Percentiles rank a stretch among this genome's conserved stretches.
Evolutionary conservation across 2,113 vertebrate species (phyloP).

Genomic region (Rutilus rutilus): DNA sequence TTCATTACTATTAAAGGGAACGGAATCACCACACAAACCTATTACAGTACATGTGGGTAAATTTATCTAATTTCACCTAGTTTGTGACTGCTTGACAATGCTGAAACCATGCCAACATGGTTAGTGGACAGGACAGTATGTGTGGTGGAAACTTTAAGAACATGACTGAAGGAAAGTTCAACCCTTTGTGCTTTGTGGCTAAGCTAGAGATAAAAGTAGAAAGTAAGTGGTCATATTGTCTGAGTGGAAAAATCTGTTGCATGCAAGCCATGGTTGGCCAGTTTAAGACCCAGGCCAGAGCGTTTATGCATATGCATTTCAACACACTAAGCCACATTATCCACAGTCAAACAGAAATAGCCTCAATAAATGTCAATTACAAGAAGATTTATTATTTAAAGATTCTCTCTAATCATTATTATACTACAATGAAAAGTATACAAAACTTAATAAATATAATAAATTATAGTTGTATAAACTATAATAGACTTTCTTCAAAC

Average conservation of each 20-base stretch:
- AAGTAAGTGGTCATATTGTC: conserved; percentile 11
- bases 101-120: background rate
- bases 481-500: background rate
- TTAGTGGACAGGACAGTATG: conserved; percentile 21
- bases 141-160: conserved; percentile 23
- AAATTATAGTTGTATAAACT: no score
- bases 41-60: conserved; percentile 12
- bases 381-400: background rate
- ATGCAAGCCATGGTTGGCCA: background rate
- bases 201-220: conserved; percentile 37
- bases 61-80: background rate
- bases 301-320: background rate
- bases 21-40: background rate
- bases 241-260: conserved; percentile 36
- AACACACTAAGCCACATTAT: background rate
- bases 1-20: background rate
- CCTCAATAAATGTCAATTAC: background rate
- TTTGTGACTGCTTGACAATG: background rate
- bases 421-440: background rate
- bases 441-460: no score
- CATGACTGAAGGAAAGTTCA: conserved; percentile 45
- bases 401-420: background rate
- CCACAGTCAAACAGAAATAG: background rate
- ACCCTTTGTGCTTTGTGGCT: conserved; percentile 14
- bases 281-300: background rate